These are phyloP conservation scores for Auanema freiburgensis DNA, from an alignment of 2,888 invertebrate genomes.

Conservation along the genomic window DNA sequence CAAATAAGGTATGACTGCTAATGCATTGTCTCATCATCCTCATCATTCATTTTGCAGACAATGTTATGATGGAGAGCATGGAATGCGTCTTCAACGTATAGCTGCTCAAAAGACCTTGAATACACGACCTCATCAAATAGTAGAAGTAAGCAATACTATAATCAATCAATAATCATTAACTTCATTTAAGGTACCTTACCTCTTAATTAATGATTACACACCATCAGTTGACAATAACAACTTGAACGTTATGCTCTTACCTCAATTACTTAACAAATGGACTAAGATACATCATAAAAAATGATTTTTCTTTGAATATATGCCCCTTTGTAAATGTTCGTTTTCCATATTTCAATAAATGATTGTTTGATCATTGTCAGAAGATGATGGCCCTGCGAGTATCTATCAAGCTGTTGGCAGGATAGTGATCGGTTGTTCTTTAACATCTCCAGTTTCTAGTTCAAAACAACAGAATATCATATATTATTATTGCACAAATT, in stretches of 20 bases:
- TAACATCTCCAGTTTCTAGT: too few relatives aligned
- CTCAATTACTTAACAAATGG: conserved; percentile 61
- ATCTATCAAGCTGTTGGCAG: too few relatives aligned
- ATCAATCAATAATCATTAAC: background rate
- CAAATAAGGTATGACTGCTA: conserved; percentile 52
- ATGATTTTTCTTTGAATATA: too few relatives aligned
- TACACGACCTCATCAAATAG: conserved; percentile 55
- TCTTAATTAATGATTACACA: conserved; percentile 62
- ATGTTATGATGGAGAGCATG: conserved; percentile 58
- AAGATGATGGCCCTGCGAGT: background rate
- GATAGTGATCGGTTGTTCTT: background rate
- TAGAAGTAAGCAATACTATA: conserved; percentile 38
- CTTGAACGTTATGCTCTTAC: conserved; percentile 54
- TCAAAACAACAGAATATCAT: too few relatives aligned
- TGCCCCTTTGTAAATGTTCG: background rate
- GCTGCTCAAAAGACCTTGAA: conserved; percentile 61
- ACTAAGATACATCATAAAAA: conserved; percentile 26
- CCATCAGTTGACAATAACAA: conserved; percentile 60
- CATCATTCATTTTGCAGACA: conserved; percentile 32
- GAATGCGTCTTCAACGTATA: conserved; percentile 56
- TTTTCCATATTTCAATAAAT: background rate
- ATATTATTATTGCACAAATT: too few relatives aligned
- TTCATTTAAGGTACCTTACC: conserved; percentile 54
- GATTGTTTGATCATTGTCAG: background rate
- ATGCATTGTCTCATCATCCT: too few relatives aligned